Base-by-base conservation (phyloP, 2,888 invertebrate species). In the Polydrusus tereticollis region DNA sequence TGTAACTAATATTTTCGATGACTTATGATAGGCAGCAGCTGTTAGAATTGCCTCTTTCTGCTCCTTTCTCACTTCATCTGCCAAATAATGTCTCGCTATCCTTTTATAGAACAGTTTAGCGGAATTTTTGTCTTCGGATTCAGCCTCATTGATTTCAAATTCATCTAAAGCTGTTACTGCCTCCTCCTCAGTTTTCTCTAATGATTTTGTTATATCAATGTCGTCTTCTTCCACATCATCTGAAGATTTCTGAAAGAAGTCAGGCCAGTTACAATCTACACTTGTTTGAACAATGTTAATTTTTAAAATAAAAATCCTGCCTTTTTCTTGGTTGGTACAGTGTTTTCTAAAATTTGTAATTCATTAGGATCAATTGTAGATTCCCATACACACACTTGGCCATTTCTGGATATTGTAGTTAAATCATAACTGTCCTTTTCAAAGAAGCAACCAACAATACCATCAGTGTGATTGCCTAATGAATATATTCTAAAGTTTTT, bases 371-470 rank as follows among this genome's bases (percentile, higher is more conserved):
- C 90, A 62, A 94, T 86, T 78, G 90, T 93, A 77, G 95, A 94
- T 81, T 95, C 93, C 98, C 98, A 98, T 47, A 95, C 83, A 82
- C 91, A 92, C 3, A 95, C 85, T 78, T 93, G 93, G 0, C 97
- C 97, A 55, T 96, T 96, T 79, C 92, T 90, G 81, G 94, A 92
- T 1, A 96, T 87, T 0, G 95, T 94, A 73, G 92, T 92, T 8
- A 98, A 87, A 86, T 98, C 94, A 77, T 98, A 90, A 78, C 92
- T 94, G 73, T 93, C 89, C 64, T 91, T 89, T 82, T 97, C 95
- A 86, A 99, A 99, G 84, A 94, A 98, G 55, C 94, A 93, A 0
- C 91, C 93, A 0, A 96, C 90, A 65, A 99, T 90, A 50, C 90
- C 87, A 82, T 97, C 95, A 0, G 93, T 92, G 82, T 98, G 97